Percentiles rank a stretch among this genome's conserved stretches.
These are phyloP conservation scores for Ceraclea dissimilis DNA, from an alignment of 2,888 invertebrate species.

Conservation along the genomic window DNA sequence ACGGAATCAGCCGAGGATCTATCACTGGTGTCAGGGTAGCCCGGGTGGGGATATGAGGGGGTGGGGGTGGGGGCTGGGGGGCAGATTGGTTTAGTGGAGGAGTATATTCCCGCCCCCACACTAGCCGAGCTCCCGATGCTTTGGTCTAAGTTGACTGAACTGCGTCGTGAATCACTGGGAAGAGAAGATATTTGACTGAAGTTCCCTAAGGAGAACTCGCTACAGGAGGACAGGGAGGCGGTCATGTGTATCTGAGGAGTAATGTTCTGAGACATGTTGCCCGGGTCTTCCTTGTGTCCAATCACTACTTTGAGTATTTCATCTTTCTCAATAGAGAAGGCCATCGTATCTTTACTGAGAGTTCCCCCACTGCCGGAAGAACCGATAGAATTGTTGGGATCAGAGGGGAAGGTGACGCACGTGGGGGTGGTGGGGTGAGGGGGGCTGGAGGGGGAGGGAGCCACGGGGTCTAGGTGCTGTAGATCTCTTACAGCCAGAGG, in stretches of 20 bases:
- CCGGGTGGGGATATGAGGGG: too few species aligned
- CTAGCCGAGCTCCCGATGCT: conserved; percentile 23
- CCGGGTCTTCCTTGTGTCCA: conserved; percentile 38
- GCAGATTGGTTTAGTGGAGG: conserved; percentile 14
- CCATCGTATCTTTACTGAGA: conserved; percentile 22
- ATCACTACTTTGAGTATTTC: conserved; percentile 38
- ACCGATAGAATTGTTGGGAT: conserved; percentile 23
- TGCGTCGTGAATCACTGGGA: conserved; percentile 24
- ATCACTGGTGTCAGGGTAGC: conserved; percentile 16
- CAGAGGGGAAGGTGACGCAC: conserved; percentile 21
- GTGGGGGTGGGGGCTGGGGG: neutral
- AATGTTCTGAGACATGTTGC: conserved; percentile 39
- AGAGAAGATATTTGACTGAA: conserved; percentile 26
- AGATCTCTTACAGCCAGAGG: conserved; percentile 50
- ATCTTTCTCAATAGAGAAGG: conserved; percentile 28
- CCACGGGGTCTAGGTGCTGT: conserved; percentile 44
- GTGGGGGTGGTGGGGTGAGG: conserved; percentile 5
- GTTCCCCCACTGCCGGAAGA: conserved; percentile 24
- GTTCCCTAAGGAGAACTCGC: conserved; percentile 25
- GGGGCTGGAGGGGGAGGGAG: conserved; percentile 7
- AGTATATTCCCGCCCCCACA: conserved; percentile 8
- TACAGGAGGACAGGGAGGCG: conserved; percentile 24
- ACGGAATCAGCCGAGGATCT: conserved; percentile 22
- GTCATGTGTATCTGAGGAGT: conserved; percentile 26
- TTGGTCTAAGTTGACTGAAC: conserved; percentile 26